Conservation (phyloP, 2,888 invertebrate genomes). For the Pycnomerus fuliginosus region DNA sequence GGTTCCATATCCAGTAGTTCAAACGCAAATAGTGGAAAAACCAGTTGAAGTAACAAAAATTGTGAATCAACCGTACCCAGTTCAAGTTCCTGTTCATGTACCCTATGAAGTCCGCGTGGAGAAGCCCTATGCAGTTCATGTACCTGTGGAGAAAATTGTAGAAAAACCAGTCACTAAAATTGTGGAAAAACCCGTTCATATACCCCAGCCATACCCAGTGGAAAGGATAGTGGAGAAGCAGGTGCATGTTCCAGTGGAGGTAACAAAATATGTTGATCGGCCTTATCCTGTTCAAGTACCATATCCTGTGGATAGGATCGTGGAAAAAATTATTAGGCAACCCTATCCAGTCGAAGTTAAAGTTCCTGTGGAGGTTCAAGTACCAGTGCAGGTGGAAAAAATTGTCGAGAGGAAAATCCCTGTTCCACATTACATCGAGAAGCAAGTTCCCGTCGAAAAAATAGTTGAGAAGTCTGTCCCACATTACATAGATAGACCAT, state of each 20-base stretch:
- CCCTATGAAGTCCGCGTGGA: conserved; percentile 39
- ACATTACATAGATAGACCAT: conserved; percentile 34
- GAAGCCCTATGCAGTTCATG: conserved; percentile 21
- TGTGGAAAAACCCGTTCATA: conserved; percentile 40
- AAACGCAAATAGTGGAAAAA: conserved; percentile 39
- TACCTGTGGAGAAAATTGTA: conserved; percentile 42
- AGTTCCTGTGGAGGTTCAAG: conserved; percentile 40
- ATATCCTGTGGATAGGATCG: conserved; percentile 35
- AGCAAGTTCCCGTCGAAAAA: conserved; percentile 55
- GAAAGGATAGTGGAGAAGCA: conserved; percentile 53
- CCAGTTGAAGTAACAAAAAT: conserved; percentile 53
- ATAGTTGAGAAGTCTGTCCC: conserved; percentile 40
- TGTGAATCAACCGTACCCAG: conserved; percentile 40
- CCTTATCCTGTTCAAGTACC: conserved; percentile 44
- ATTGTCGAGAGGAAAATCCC: conserved; percentile 64
- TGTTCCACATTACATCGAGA: conserved; percentile 56
- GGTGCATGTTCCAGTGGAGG: conserved; percentile 55
- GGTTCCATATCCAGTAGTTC: conserved; percentile 38
- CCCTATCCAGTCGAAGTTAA: conserved; percentile 54
- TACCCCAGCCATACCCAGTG: conserved; percentile 54
- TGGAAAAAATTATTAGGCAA: conserved; percentile 38
- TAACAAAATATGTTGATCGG: conserved; percentile 58
- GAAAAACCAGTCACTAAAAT: conserved; percentile 51
- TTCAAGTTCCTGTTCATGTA: conserved; percentile 53
- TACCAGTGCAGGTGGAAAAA: conserved; percentile 58